Conservation (phyloP, 2,113 vertebrate species). For the Meriones unguiculatus region DNA sequence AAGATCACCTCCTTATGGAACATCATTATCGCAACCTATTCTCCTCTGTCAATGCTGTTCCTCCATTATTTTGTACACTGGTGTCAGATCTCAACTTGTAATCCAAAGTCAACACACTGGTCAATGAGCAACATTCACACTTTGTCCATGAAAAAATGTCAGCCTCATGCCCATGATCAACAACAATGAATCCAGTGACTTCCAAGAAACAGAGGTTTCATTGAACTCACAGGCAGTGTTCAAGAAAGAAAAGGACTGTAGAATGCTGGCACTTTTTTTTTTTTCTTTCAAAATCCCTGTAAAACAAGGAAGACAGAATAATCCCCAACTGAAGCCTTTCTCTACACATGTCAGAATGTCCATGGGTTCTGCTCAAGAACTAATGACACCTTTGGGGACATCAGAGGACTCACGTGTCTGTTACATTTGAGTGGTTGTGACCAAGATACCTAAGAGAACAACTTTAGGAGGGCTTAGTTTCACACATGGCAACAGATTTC, state of each 20-base stretch:
- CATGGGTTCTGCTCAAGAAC: background rate
- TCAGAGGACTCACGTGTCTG: background rate
- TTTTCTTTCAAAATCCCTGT: background rate
- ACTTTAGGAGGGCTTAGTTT: background rate
- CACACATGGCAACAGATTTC: background rate
- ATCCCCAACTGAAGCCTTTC: background rate
- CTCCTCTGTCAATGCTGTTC: background rate
- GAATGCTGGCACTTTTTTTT: background rate
- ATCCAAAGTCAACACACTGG: slow-evolving; percentile 20
- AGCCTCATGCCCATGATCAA: background rate
- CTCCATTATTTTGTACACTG: slow-evolving; percentile 12
- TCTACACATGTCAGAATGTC: background rate
- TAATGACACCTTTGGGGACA: background rate
- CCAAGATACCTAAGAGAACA: no score
- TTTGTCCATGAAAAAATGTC: background rate
- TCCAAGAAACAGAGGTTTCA: background rate
- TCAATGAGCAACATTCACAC: background rate
- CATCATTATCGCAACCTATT: background rate
- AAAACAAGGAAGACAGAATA: slow-evolving; percentile 3
- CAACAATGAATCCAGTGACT: background rate
- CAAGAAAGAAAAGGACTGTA: background rate
- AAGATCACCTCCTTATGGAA: background rate
- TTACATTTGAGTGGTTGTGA: no score
- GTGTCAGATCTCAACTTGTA: background rate
- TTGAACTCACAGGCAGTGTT: background rate